These are phyloP conservation scores for Disparrhopalites patrizii DNA, from an alignment of 2,888 invertebrate genomes.

Conservation along the genomic window DNA sequence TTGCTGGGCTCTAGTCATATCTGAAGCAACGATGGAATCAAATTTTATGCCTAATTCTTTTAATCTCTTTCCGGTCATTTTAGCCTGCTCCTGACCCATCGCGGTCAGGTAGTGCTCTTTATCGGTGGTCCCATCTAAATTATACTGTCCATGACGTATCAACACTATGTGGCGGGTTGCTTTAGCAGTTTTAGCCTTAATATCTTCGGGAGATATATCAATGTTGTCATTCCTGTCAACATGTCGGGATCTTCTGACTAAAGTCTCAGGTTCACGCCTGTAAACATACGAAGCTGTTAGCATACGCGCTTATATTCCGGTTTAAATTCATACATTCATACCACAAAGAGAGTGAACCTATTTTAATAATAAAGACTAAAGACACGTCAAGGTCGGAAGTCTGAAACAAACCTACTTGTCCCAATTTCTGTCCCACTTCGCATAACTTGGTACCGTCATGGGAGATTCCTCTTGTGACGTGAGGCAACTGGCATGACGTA, in stretches of 20 bases:
- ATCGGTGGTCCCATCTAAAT: constrained; percentile 67
- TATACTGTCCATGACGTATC: constrained; percentile 93
- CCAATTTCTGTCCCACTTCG: constrained; percentile 85
- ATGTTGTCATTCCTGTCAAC: constrained; percentile 9
- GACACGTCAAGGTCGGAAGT: too few relatives aligned
- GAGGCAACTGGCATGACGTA: too few relatives aligned
- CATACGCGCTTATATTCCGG: too few relatives aligned
- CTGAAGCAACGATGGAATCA: constrained; percentile 75
- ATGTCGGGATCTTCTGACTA: background rate
- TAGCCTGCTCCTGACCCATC: constrained; percentile 75
- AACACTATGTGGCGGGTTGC: constrained; percentile 79
- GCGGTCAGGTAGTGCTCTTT: constrained; percentile 71
- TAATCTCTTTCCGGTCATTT: constrained; percentile 72
- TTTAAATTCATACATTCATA: too few relatives aligned
- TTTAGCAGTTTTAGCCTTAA: constrained; percentile 61
- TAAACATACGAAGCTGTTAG: constrained; percentile 11
- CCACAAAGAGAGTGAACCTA: too few relatives aligned
- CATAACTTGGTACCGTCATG: background rate
- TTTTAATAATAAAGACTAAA: too few relatives aligned
- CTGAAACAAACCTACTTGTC: constrained; percentile 63
- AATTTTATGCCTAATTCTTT: constrained; percentile 73
- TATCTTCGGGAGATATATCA: constrained; percentile 63
- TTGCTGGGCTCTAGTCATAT: constrained; percentile 89
- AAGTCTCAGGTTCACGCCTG: constrained; percentile 18
- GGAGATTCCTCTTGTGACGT: background rate